Evolutionary conservation across 1,140 invertebrate species (phyloP).

Genomic region (Eumeta japonica): DNA sequence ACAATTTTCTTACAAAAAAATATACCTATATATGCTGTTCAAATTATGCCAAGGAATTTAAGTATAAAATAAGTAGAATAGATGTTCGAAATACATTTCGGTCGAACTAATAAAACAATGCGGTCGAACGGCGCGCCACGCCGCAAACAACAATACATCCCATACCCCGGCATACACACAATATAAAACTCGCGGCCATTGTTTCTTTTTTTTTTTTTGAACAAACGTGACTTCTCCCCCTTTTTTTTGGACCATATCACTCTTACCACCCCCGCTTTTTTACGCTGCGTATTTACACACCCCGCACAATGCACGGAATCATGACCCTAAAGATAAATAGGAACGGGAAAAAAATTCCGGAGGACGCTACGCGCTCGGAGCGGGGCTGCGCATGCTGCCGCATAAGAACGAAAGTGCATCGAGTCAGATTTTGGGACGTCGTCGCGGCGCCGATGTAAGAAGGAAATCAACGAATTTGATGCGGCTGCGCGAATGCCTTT

Average conservation of each 20-base stretch:
- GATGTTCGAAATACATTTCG: no score
- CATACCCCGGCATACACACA: conserved; percentile 9
- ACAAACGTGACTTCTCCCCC: conserved; percentile 9
- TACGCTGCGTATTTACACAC: conserved; percentile 19
- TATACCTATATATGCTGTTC: no score
- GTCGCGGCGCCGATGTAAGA: no score
- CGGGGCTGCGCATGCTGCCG: no score
- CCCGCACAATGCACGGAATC: conserved; percentile 34
- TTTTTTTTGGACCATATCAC: conserved; percentile 14
- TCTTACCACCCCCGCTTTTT: conserved; percentile 12
- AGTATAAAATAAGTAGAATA: no score
- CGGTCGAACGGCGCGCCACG: neutral
- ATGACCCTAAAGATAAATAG: conserved; percentile 43
- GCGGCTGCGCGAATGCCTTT: no score
- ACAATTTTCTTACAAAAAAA: no score
- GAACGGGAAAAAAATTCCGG: conserved; percentile 29
- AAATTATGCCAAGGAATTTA: no score
- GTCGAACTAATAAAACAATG: conserved; percentile 7
- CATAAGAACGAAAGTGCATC: conserved; percentile 48
- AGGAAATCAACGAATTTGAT: no score
- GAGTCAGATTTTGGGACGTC: no score
- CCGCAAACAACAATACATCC: conserved; percentile 6
- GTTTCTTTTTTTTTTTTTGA: conserved; percentile 13
- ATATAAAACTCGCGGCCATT: no score
- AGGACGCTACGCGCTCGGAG: no score